Percentiles rank a stretch among this genome's conserved stretches.
Evolutionary conservation across 92 coral and sea anemone species (phyloP).

Genomic region (Montipora capitata): DNA sequence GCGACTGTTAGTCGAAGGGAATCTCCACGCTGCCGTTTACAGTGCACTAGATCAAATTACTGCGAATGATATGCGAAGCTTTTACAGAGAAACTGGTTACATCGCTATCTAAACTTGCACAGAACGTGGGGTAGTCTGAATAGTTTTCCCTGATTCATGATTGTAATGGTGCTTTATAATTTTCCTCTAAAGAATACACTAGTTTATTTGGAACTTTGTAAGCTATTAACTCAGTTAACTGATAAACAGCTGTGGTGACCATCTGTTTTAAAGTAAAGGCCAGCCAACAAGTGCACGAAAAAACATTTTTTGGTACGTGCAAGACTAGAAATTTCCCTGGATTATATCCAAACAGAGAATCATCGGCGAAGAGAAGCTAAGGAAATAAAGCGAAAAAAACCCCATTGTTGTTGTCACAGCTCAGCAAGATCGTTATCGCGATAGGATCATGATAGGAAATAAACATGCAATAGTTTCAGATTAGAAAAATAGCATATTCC

Average conservation of each 20-base stretch:
- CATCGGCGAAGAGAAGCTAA: background rate
- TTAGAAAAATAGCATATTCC: no score
- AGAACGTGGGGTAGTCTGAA: constrained; percentile 9
- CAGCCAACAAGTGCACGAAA: background rate
- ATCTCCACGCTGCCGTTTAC: constrained; percentile 46
- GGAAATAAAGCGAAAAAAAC: no score
- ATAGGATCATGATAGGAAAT: no score
- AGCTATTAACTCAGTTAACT: background rate
- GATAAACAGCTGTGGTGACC: constrained; percentile 3
- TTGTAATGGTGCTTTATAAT: background rate
- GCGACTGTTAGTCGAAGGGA: constrained; percentile 23
- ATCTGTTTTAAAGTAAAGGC: no score
- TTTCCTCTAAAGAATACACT: no score
- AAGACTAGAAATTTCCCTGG: background rate
- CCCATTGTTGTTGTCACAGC: no score
- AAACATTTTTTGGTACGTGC: background rate
- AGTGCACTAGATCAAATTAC: constrained; percentile 26
- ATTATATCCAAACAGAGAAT: background rate
- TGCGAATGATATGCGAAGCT: constrained; percentile 44
- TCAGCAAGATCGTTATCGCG: no score
- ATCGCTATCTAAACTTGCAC: constrained; percentile 31
- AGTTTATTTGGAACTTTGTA: background rate
- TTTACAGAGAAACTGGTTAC: constrained; percentile 42
- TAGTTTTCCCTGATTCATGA: no score
- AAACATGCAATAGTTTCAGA: no score